Percentiles rank a stretch among this genome's conserved stretches.
Conservation (phyloP, 2,797 vertebrate species). For the Hemitrygon akajei region DNA sequence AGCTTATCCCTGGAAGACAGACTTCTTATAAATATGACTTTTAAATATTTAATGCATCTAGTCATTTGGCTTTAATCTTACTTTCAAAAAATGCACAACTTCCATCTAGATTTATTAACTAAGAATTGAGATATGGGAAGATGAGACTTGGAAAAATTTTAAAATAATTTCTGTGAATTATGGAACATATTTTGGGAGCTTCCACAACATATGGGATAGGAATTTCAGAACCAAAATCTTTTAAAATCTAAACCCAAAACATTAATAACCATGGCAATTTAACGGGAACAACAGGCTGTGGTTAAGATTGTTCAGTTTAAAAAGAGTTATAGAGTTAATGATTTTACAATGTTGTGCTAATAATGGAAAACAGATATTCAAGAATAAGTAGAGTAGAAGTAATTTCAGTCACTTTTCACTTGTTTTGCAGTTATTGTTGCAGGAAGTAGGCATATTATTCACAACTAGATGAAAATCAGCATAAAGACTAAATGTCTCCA, state of each 20-base stretch:
- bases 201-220: not conserved
- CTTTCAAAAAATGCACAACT: not conserved
- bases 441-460: not conserved
- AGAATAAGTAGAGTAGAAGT: not conserved
- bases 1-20: too few species aligned
- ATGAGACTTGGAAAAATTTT: not conserved
- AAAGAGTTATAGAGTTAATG: not conserved
- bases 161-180: not conserved
- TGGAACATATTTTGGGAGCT: not conserved
- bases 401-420: not conserved
- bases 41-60: not conserved
- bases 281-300: not conserved
- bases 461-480: not conserved
- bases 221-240: not conserved
- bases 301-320: not conserved
- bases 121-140: not conserved
- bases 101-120: not conserved
- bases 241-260: not conserved
- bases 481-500: not conserved
- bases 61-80: not conserved
- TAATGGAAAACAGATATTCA: not conserved
- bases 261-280: not conserved
- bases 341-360: not conserved
- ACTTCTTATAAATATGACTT: not conserved
- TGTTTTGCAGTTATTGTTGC: not conserved